Base-by-base conservation (phyloP, 2,113 vertebrate species). In the Cyanoderma ruficeps region DNA sequence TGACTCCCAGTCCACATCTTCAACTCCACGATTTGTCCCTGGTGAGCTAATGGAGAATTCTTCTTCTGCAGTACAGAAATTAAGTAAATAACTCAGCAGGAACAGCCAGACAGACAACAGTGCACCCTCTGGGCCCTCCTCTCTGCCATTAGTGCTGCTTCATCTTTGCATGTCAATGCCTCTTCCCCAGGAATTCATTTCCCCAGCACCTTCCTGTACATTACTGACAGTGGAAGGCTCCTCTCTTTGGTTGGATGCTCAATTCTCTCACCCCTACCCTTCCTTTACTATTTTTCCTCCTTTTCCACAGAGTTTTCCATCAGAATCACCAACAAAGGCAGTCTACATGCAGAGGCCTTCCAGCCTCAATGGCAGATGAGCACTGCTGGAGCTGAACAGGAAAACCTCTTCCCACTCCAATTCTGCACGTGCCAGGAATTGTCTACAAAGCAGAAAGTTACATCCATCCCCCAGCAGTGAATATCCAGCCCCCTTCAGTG, bases 401-500 rank as follows among this genome's bases (percentile, higher is more conserved):
- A 83, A 70, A 79, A 15, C 3, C 27, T 75, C 25, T 68, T 64
- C 79, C 76, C 74, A 79, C 15, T 53, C 47, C 61, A 50, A 25
- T 31, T 59, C 67, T 10, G 3, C 47, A 7, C 0, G 0, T 30
- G 35, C 53, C 77, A 93, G 35, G 24, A 68, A 56, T 1, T 60
- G 47, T 39, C 60, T 23, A 4, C 1, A 17, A 68, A 55, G 16
- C 31, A 91, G 42, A 76, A 61, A 75, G 37, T 42, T 19, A 35
- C 20, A 67, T 17, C 35, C 49, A 50, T 7, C 46, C 65, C 22
- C 30, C 80, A n/a, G 13, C 20, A 83, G 53, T 35, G 39, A 71
- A 39, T 0, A 67, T 9, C 63, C 68, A 87, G 16, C 20, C 7
- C 19, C 23, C 7, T n/a, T 11, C 15, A 16, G n/a, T 7, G 23